Conservation (phyloP, 1,140 invertebrate genomes). For the Phymorhynchus buccinoides region DNA sequence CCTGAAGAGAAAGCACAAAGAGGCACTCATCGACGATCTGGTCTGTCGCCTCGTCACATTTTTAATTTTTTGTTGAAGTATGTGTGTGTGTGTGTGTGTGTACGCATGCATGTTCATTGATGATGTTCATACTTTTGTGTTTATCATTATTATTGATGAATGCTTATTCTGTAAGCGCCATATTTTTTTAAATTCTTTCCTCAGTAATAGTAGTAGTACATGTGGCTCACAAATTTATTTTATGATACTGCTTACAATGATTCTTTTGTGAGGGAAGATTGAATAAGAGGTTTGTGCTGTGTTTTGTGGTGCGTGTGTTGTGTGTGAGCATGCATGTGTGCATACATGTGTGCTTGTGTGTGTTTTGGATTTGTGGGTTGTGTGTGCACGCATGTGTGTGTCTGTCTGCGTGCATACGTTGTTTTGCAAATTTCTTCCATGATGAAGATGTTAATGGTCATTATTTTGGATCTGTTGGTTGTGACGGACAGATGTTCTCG, state of each 20-base stretch:
- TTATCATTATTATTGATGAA: background rate
- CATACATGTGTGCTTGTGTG: too few relatives aligned
- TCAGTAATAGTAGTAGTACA: too few relatives aligned
- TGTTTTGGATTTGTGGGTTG: too few relatives aligned
- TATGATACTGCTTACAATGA: background rate
- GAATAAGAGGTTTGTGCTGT: too few relatives aligned
- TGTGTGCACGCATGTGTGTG: too few relatives aligned
- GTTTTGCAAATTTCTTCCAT: too few relatives aligned
- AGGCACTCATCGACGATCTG: slow-evolving; percentile 92
- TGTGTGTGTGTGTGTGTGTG: background rate
- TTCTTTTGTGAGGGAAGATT: too few relatives aligned
- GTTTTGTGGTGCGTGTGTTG: too few relatives aligned
- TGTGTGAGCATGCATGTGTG: too few relatives aligned
- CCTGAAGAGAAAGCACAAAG: slow-evolving; percentile 87
- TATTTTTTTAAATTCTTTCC: background rate
- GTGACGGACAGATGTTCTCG: slow-evolving; percentile 82
- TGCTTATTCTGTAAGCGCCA: background rate
- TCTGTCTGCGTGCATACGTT: too few relatives aligned
- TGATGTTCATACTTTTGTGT: background rate
- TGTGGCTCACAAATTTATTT: background rate
- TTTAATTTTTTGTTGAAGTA: background rate
- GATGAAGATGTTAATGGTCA: too few relatives aligned
- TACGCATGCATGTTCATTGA: background rate
- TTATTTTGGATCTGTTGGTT: background rate
- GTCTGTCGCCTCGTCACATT: slow-evolving; percentile 47